Conservation (phyloP, 2,888 invertebrate genomes). For the Xylophagus ater region DNA sequence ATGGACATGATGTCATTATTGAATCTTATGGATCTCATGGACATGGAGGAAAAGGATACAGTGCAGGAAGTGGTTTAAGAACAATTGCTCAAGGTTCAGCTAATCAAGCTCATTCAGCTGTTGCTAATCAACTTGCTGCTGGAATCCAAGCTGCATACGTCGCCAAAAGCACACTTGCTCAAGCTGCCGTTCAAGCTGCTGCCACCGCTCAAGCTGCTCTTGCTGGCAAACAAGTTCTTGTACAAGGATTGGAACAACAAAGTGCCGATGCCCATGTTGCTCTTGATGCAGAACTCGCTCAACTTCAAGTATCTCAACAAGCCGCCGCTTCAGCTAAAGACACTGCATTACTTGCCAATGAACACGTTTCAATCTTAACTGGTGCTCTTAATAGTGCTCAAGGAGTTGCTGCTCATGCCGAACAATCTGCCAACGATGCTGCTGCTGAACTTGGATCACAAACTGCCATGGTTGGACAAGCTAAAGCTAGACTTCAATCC, state of each 20-base stretch:
- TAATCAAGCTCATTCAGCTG: conserved; percentile 56
- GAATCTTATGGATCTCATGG: too few relatives aligned
- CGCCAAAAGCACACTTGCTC: neutral
- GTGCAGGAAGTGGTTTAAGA: conserved; percentile 32
- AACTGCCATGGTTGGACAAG: conserved; percentile 61
- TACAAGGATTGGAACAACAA: conserved; percentile 55
- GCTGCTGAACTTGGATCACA: conserved; percentile 61
- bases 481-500: conserved; percentile 50
- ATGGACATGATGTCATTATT: too few relatives aligned
- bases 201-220: conserved; percentile 49
- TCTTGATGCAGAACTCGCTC: conserved; percentile 56
- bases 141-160: too few relatives aligned
- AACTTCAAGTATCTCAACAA: conserved; percentile 57
- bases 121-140: too few relatives aligned
- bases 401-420: conserved; percentile 56
- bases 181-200: conserved; percentile 53
- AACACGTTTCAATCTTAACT: conserved; percentile 51
- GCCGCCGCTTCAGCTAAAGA: conserved; percentile 53
- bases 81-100: conserved; percentile 56
- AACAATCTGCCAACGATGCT: conserved; percentile 57
- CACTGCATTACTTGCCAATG: conserved; percentile 56
- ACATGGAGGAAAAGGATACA: too few relatives aligned
- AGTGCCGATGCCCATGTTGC: conserved; percentile 54
- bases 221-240: conserved; percentile 50
- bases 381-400: conserved; percentile 61